Conservation (phyloP, 2,888 invertebrate species). For the Toxonevra muliebris region DNA sequence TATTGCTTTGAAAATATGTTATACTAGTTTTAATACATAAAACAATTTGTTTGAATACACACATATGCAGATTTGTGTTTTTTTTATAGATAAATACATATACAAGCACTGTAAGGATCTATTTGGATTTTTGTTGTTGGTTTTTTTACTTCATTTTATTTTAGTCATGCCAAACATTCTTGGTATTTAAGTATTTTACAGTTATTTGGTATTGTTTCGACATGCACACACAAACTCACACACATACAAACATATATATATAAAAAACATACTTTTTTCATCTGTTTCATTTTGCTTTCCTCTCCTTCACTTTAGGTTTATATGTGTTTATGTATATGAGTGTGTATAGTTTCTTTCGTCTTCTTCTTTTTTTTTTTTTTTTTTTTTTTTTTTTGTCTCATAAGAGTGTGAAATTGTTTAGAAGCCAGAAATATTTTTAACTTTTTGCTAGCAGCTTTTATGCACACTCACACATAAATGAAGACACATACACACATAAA, state of each 20-base stretch:
- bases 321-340: conserved; percentile 20
- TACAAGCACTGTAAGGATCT: not conserved
- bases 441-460: not conserved
- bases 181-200: conserved; percentile 9
- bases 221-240: no score
- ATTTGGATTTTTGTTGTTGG: not conserved
- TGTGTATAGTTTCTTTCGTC: no score
- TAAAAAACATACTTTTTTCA: no score
- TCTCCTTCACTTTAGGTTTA: not conserved
- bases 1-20: not conserved
- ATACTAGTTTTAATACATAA: not conserved
- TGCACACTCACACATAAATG: no score
- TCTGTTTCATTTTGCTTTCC: no score
- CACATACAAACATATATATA: no score
- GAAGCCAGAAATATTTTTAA: conserved; percentile 12
- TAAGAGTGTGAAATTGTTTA: conserved; percentile 12
- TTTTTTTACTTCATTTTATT: not conserved
- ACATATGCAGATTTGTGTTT: no score
- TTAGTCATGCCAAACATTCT: not conserved
- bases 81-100: no score
- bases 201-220: conserved; percentile 3
- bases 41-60: not conserved
- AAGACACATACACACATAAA: no score
- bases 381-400: not conserved
- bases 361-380: not conserved